Base-by-base conservation (phyloP, 1,140 invertebrate genomes). In the Chironomus striatipennis region DNA sequence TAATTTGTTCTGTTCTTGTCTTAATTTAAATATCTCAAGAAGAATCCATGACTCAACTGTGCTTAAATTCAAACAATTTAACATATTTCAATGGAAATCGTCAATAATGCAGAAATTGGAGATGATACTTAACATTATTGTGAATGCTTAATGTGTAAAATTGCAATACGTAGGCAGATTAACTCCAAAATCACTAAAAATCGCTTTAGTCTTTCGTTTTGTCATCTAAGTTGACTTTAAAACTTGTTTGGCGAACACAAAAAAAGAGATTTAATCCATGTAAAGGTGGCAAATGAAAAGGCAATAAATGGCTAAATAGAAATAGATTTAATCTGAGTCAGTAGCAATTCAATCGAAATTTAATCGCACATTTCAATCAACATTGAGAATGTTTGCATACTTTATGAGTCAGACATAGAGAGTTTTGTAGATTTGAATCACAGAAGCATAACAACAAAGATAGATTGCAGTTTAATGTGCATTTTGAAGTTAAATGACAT, bases 391-490 rank as follows among this genome's bases (percentile, higher is more conserved):
- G 47, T 57, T 57, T 57, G 47, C 43, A 47, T 47, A 47, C 9
- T 8, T 47, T 47, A 8, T 57, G 47, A 12, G n/a, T 57, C n/a
- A 57, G 10, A n/a, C 12, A 57, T 57, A 34, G 24, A 1, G n/a
- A n/a, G n/a, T n/a, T n/a, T n/a, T n/a, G 9, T n/a, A 15, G 47
- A 57, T 57, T 57, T 57, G 47, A 57, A n/a, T 57, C 47, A 57
- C 47, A 57, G 47, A n/a, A 57, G 47, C 47, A 57, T n/a, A 57
- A n/a, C n/a, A 57, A 57, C 47, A 57, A 57, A 57, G 47, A 57
- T 57, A 57, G 47, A 57, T 57, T 57, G 47, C 47, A 57, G 5
- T 57, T 57, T 57, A 57, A 57, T 57, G 12, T 57, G 47, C 43
- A 15, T 47, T 47, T 47, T 47, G 15, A 47, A 4, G 15, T 15